phyloP scores from a whole-genome alignment of 2,888 invertebrate genomes.

The Gasteruption jaculator region DNA sequence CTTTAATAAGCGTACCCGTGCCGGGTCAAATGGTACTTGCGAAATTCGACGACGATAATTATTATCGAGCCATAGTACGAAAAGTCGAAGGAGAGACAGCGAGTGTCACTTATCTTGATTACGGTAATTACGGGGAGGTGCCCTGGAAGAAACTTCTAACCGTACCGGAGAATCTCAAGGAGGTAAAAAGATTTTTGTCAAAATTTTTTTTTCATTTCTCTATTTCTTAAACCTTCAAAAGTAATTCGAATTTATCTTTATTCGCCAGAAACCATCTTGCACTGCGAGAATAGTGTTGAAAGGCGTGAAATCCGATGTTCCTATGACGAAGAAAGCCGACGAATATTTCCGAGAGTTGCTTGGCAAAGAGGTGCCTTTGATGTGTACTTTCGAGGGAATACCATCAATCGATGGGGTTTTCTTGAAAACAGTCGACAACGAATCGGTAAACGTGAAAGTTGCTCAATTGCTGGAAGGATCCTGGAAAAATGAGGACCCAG shows the following conservation, averaged over 20 bases:
- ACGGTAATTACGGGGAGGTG: conserved; percentile 38
- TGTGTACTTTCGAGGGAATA: conserved; percentile 29
- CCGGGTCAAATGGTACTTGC: conserved; percentile 39
- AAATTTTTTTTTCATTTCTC: background rate
- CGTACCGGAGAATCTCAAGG: conserved; percentile 34
- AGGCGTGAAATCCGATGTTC: conserved; percentile 28
- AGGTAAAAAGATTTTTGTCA: conserved; percentile 24
- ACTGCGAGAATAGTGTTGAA: conserved; percentile 31
- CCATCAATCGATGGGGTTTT: conserved; percentile 30
- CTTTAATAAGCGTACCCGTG: conserved; percentile 29
- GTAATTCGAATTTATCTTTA: conserved; percentile 4
- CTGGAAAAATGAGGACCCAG: conserved; percentile 26
- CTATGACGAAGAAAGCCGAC: conserved; percentile 34
- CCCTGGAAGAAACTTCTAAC: conserved; percentile 27
- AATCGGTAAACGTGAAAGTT: conserved; percentile 35
- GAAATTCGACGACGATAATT: conserved; percentile 37
- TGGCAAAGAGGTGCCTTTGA: conserved; percentile 27
- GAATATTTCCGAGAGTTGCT: conserved; percentile 30
- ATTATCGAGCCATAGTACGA: conserved; percentile 42
- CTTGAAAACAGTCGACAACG: conserved; percentile 26
- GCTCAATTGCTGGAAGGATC: conserved; percentile 30
- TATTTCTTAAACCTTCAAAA: conserved; percentile 6
- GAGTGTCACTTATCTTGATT: conserved; percentile 39
- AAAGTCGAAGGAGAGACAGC: conserved; percentile 22
- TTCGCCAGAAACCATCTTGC: conserved; percentile 25